Conservation (phyloP, 1,140 invertebrate genomes). For the Pseudoatta argentina region DNA sequence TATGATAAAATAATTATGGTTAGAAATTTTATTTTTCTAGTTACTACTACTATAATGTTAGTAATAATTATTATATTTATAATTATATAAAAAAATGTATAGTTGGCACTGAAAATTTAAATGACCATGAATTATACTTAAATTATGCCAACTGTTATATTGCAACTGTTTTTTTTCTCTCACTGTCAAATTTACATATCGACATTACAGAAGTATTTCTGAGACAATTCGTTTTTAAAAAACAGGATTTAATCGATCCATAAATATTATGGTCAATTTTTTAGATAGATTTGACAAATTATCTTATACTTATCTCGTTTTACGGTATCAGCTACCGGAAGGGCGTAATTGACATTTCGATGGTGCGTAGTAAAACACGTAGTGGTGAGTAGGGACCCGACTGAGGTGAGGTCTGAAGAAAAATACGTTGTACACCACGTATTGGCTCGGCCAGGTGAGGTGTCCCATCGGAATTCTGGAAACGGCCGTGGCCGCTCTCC, state of each 20-base stretch:
- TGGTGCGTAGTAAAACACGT: slow-evolving; percentile 23
- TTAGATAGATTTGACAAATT: slow-evolving; percentile 2
- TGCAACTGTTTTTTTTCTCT: no score
- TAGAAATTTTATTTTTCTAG: no score
- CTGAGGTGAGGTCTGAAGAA: slow-evolving; percentile 18
- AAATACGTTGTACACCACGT: slow-evolving; percentile 59
- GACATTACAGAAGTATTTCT: background rate
- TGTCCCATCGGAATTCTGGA: slow-evolving; percentile 78
- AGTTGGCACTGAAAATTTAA: no score
- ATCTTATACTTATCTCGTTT: background rate
- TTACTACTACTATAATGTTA: no score
- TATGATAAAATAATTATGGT: no score
- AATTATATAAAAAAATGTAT: no score
- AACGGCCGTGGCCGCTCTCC: slow-evolving; percentile 69
- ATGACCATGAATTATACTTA: no score
- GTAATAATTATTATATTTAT: no score
- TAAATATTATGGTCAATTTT: background rate
- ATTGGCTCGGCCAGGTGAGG: slow-evolving; percentile 68
- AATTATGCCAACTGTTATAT: no score
- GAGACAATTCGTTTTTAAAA: background rate
- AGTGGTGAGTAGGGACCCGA: background rate
- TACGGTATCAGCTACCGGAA: slow-evolving; percentile 25
- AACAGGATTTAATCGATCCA: background rate
- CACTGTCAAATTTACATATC: background rate
- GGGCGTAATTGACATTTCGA: slow-evolving; percentile 39